Base-by-base conservation (phyloP, 2,888 invertebrate genomes). In the Melipona beecheii region DNA sequence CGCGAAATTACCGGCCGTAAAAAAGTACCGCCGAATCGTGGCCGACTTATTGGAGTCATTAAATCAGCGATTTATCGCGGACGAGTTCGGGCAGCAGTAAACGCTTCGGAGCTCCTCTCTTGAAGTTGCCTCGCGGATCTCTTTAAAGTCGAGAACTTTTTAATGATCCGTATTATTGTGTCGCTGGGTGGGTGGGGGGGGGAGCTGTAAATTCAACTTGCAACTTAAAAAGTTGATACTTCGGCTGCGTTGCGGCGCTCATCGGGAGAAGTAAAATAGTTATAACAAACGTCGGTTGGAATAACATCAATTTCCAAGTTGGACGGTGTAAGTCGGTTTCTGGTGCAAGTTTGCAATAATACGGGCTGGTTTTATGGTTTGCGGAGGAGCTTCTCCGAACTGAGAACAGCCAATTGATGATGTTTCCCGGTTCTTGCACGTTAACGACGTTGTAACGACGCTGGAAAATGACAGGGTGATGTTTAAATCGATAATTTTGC, bases 41-140 rank as follows among this genome's bases (percentile, higher is more conserved):
- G 17, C 27, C 13, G 60, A 62, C 60, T 50, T 72, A 72, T 60
- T 27, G 60, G 27, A 58, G 49, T 49, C 27, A 27, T 72, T 60
- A 72, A 58, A 60, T 43, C 6, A 6, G 19, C 43, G 49, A 60
- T 60, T 58, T 72, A 27, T 72, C 19, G 24, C 17, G 17, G 24
- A 11, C 43, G 43, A 58, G 58, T 36, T 69, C 36, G 49, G 19
- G 19, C 13, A 24, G 19, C 49, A 49, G 24, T 68, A 68, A 68
- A 68, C 3, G 56, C n/a, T 9, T n/a, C 49, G 60, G 19, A 72
- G 43, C 19, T 31, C 4, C 27, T 15, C 21, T 21, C 6, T 15
- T 43, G 43, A 31, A 52, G 69, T 50, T 27, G 11, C 3, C 15
- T n/a, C n/a, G 15, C 15, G 2, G 52, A 19, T 21, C 17, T 27